Evolutionary conservation across 2,888 invertebrate species (phyloP).

Genomic region (Teinopalpus imperialis): DNA sequence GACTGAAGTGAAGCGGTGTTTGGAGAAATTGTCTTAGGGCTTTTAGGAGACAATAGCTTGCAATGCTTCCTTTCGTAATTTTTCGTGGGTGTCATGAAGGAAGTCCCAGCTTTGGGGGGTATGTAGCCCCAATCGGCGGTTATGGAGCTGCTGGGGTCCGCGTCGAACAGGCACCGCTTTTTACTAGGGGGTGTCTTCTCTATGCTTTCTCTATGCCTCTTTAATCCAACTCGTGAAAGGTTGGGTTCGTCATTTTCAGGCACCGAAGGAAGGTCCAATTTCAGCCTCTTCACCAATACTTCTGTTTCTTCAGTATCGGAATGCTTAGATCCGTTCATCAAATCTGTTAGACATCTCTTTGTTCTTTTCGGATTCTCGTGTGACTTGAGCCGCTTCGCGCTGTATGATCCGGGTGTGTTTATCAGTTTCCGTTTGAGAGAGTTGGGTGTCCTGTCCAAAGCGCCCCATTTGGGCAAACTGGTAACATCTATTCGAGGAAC

Average conservation of each 20-base stretch:
- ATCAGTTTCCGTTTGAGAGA: slow-evolving; percentile 61
- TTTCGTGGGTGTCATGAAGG: slow-evolving; percentile 63
- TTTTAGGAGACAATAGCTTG: slow-evolving; percentile 49
- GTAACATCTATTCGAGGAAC: slow-evolving; percentile 46
- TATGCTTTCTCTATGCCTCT: slow-evolving; percentile 48
- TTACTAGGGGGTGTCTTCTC: slow-evolving; percentile 31
- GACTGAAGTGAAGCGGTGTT: slow-evolving; percentile 36
- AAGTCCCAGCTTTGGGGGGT: slow-evolving; percentile 45
- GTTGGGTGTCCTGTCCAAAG: slow-evolving; percentile 72
- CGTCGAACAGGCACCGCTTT: slow-evolving; percentile 33
- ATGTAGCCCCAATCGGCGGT: slow-evolving; percentile 48
- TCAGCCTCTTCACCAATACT: slow-evolving; percentile 44
- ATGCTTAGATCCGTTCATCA: slow-evolving; percentile 55
- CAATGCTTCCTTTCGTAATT: slow-evolving; percentile 48
- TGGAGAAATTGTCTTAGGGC: slow-evolving; percentile 44
- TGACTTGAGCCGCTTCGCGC: slow-evolving; percentile 37
- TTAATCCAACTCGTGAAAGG: slow-evolving; percentile 43
- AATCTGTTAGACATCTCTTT: slow-evolving; percentile 66
- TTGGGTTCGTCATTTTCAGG: slow-evolving; percentile 36
- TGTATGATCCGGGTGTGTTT: slow-evolving; percentile 40
- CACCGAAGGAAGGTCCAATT: slow-evolving; percentile 35
- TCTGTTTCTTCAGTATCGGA: slow-evolving; percentile 41
- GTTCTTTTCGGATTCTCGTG: slow-evolving; percentile 42
- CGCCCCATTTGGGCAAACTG: slow-evolving; percentile 47
- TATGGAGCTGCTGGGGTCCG: slow-evolving; percentile 24